Conservation (phyloP, 2,797 vertebrate genomes). For the Pipistrellus kuhlii region DNA sequence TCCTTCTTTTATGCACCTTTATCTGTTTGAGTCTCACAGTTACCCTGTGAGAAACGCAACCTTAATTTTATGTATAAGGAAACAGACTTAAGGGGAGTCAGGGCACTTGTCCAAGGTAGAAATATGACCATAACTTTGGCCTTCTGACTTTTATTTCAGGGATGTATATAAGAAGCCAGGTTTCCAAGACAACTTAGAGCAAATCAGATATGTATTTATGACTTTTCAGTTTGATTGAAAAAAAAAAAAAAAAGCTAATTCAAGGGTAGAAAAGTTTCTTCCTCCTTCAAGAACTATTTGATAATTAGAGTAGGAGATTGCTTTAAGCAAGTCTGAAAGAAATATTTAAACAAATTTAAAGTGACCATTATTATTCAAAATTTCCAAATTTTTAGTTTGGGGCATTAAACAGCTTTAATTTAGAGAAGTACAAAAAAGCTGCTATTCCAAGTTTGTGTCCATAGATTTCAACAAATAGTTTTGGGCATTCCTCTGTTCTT, state of each 20-base stretch:
- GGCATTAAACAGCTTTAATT: conserved; percentile 5
- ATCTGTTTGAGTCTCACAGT: background rate
- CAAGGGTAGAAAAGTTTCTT: background rate
- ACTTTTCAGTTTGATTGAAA: conserved; percentile 54
- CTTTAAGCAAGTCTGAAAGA: conserved; percentile 24
- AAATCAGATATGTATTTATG: conserved; percentile 34
- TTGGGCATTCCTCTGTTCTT: background rate
- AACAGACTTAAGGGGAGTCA: background rate
- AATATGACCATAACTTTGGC: conserved; percentile 1
- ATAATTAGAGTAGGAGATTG: background rate
- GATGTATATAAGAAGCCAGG: background rate
- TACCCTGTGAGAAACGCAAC: background rate
- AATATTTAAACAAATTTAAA: conserved; percentile 49
- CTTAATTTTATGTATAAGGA: conserved; percentile 20
- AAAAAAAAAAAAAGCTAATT: conserved; percentile 55
- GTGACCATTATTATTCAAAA: background rate
- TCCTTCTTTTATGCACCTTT: background rate
- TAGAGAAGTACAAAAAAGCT: background rate
- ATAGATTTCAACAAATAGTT: background rate
- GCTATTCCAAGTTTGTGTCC: background rate
- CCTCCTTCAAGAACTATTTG: background rate
- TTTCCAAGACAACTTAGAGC: conserved; percentile 6
- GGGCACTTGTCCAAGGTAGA: background rate
- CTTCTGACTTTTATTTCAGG: conserved; percentile 41
- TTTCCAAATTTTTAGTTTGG: conserved; percentile 2